Evolutionary conservation across 2,888 invertebrate genomes (phyloP), one percentile per base, ranked within the genome.

Genomic region (Cantharis lateralis): DNA sequence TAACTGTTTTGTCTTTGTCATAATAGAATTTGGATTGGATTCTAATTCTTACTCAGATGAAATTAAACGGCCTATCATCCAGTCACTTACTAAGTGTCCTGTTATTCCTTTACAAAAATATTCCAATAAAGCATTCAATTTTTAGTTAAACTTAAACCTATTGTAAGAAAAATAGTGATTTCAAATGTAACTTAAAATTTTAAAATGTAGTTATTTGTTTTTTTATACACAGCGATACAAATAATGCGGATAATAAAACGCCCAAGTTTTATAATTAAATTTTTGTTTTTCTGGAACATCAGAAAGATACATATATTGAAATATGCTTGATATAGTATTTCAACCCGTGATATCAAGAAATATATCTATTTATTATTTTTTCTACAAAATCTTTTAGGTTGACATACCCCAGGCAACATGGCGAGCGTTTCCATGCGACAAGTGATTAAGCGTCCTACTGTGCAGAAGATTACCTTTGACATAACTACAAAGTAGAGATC

Each of bases 391-490:
- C 64, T 75, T 69, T 70, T 68, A 78, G 70, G 62, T 64, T 71
- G 72, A 75, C 32, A 63, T 75, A 71, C 74, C 28, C 62, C 32
- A 64, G 71, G 77, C 72, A 75, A 69, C 69, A 70, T 64, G 72
- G 63, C 20, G 62, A 66, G 76, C 79, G 78, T 80, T 79, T 79
- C 78, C 75, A 79, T 80, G 79, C 79, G 79, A 80, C 80, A 80
- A 78, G 80, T 80, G 79, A 80, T 80, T 80, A 80, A 74, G 72
- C 76, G 78, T 80, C 80, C 80, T 74, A 80, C 79, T 79, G 80
- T 78, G 79, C 79, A 80, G 75, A 77, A 79, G 79, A 80, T 80
- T 80, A 74, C 72, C 75, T 75, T 76, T 78, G 75, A 80, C 78
- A 80, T 76, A 78, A 79, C 79, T 76, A 73, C 75, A 77, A 79